Base-by-base conservation (phyloP, 2,113 vertebrate genomes). In the Bos javanicus region DNA sequence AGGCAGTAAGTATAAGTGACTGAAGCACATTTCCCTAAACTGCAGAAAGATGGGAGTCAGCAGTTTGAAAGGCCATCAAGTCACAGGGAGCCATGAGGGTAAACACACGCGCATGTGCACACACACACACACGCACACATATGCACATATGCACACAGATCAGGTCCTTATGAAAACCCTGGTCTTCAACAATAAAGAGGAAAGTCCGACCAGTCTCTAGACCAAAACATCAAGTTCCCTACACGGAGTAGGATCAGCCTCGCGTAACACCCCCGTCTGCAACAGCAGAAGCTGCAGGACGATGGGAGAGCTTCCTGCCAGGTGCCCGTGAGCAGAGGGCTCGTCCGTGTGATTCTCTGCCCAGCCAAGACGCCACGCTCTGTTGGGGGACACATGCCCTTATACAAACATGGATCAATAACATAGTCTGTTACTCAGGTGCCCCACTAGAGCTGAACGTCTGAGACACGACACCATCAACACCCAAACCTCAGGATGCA, bases 21-120 rank as follows among this genome's bases (percentile, higher is more conserved):
- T 2, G 14, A 43, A n/a, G 46, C 21, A 25, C 36, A 46, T 17
- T 48, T 26, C 3, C 3, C 91, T 85, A 5, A n/a, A 13, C 6
- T 30, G 52, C 71, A 48, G 64, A 30, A 52, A 50, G 21, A 59
- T 0, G 1, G 60, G 30, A 36, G 36, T 62, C 59, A 16, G 36
- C 30, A 36, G 59, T 36, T 11, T 30, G 59, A 57, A 71, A 56
- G 30, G 23, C 23, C 59, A 4, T 57, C 11, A 43, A 71, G 28
- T 36, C 15, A 50, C 76, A 36, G 86, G 59, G 59, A 71, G 48
- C 50, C 46, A 57, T 5, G 50, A 71, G 39, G 13, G 36, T 36
- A 36, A 36, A 62, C 33, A 4, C 25, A 46, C 1, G 33, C 0
- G 0, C 12, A 15, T 12, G 48, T 15, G 43, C 2, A 5, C 16